Evolutionary conservation across 1,140 invertebrate genomes (phyloP), one percentile per base, ranked within the genome.

Genomic region (Leptinotarsa defecta): DNA sequence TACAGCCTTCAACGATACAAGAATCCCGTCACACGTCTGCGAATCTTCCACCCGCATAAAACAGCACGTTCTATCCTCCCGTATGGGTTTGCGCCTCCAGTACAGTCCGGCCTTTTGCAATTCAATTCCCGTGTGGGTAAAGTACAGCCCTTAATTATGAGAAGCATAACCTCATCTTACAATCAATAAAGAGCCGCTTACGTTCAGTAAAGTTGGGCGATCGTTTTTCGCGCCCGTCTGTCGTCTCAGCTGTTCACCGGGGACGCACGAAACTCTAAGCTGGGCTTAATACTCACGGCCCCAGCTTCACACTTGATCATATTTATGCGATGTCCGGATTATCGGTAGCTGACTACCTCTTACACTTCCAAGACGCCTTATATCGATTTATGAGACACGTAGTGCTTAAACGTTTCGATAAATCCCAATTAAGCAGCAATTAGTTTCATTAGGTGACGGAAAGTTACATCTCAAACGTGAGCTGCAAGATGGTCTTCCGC

Each of bases 301-400:
- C 82, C 73, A 82, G 81, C 81, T 84, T 84, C 83, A 85, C 85
- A 86, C 84, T 86, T 85, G 85, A 86, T 86, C 85, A 86, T 86
- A 86, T 86, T 86, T 86, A 86, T 86, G 86, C 84, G 84, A 84
- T 86, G 84, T 80, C 82, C 82, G 83, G 85, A 86, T 86, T 86
- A 86, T 86, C 83, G 80, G 77, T 78, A 73, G 82, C 80, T 81
- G 82, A 80, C 81, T 82, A 83, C 78, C 81, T 80, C 82, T 82
- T 84, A 82, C 78, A 82, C 81, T 82, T 84, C 77, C 80, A 83
- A 83, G 82, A 81, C 79, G 82, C 77, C 76, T 81, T 81, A 81
- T 82, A 85, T 85, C 84, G 84, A 85, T 85, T 85, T 84, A 85
- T 84, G 80, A 78, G 80, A 83, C 82, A 82, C 77, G 76, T 79